Evolutionary conservation across 2,113 vertebrate genomes (phyloP).

Genomic region (Laterallus jamaicensis): DNA sequence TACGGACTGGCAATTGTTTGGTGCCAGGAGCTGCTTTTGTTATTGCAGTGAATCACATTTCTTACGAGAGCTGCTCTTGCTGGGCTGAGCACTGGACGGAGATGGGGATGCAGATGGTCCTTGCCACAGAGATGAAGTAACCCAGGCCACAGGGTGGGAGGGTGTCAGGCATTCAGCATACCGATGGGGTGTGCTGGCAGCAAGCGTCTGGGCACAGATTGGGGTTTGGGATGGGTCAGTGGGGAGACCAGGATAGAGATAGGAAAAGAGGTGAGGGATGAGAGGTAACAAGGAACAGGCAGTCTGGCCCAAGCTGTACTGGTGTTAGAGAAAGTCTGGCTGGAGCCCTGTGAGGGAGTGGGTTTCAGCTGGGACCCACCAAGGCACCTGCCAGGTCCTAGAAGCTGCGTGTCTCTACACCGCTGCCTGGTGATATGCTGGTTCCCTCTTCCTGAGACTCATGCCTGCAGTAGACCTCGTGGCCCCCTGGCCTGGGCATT

Average conservation of each 20-base stretch:
- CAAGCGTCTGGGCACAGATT: accelerated
- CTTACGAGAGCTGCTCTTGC: background rate
- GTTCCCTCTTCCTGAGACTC: background rate
- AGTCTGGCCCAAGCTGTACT: accelerated
- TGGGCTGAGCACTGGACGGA: background rate
- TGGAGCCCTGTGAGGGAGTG: background rate
- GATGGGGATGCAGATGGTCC: background rate
- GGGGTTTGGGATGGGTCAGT: background rate
- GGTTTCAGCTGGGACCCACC: background rate
- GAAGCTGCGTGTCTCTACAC: background rate
- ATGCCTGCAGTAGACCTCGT: background rate
- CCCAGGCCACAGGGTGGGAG: background rate
- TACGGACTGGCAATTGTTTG: background rate
- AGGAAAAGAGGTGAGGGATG: background rate
- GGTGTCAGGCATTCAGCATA: accelerated
- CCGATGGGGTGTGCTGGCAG: background rate
- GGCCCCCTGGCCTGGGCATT: no score
- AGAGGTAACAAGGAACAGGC: background rate
- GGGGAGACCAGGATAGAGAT: background rate
- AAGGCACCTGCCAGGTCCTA: background rate
- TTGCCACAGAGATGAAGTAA: constrained; percentile 14
- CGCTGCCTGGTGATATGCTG: accelerated
- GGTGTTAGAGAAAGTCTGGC: background rate
- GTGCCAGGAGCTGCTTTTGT: background rate
- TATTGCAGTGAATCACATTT: background rate